Evolutionary conservation across 2,888 invertebrate species (phyloP), one percentile per base, ranked within the genome.

Genomic region (Temnothorax ravouxi): DNA sequence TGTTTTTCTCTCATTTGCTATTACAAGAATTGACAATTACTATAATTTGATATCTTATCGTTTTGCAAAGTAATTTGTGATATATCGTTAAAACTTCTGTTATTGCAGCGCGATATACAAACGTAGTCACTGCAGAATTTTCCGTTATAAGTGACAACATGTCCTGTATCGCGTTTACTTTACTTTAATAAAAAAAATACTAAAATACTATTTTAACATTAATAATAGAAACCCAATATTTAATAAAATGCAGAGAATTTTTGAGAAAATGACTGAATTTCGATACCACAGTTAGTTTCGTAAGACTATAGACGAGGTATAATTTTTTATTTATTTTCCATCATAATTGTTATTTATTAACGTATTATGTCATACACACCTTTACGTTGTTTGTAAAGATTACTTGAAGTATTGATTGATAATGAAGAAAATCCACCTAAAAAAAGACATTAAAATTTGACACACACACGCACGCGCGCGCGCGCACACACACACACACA

Each of bases 1-100:
- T 80, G 15, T 80, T 44, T 80, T 38, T 13, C 29, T 62, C 13
- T 59, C 47, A 44, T 21, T 59, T 9, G 8, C 21, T 21, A 47
- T 50, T 25, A 15, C 38, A 44, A 47, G 18, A 44, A 29, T 29
- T 47, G n/a, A 41, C 8, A 56, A 44, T 79, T 79, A 56, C 29
- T 3, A 13, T 56, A 71, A 80, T n/a, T 56, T 59, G 34, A 47
- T 80, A 38, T 18, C 13, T 15, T 72, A 80, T 72, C 59, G 25
- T 13, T 47, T 18, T 8, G 13, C 3, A 59, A 79, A 59, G n/a
- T 13, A 2, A 41, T 66, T 64, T 66, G 9, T 4, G 3, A 41
- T 52, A 15, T 18, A 15, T 18, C 18, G 5, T 76, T 1, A 54
- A 71, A 79, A 56, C 47, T 80, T 44, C 0, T 1, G 18, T 80